These are phyloP conservation scores for Poecile atricapillus DNA, from an alignment of 2,113 vertebrate genomes.

Conservation along the genomic window DNA sequence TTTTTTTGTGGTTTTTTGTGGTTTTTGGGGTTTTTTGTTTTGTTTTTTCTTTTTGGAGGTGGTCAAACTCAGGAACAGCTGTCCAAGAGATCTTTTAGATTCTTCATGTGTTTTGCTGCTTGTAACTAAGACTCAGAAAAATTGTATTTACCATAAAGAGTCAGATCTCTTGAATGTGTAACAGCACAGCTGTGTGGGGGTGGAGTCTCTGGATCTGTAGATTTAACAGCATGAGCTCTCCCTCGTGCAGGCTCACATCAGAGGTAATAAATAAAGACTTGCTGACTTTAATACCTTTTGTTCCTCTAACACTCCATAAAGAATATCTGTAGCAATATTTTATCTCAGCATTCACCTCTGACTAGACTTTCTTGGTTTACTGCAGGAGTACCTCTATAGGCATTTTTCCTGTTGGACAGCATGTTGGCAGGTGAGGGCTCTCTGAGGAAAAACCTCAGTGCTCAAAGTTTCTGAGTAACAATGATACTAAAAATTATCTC, in stretches of 20 bases:
- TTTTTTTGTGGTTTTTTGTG: neutral
- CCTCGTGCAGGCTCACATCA: neutral
- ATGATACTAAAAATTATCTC: neutral
- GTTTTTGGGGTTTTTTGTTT: neutral
- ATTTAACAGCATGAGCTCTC: neutral
- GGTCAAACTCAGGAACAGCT: neutral
- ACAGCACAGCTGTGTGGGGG: neutral
- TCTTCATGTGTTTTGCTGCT: neutral
- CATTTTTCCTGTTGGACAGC: neutral
- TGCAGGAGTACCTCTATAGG: neutral
- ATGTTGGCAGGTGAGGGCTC: neutral
- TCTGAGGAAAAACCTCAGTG: neutral
- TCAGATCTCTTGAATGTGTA: neutral
- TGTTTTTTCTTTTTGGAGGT: neutral
- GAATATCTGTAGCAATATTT: slow-evolving; percentile 16
- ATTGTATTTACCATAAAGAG: neutral
- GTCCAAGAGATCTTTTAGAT: neutral
- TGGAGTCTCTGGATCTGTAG: neutral
- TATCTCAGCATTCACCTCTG: neutral
- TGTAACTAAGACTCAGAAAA: neutral
- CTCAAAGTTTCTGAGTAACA: neutral
- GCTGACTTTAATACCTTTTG: neutral
- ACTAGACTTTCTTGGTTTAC: neutral
- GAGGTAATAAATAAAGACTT: neutral
- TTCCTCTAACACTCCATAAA: neutral